A percentile compares a stretch with the other conserved stretches of the same genome.
phyloP scores from a whole-genome alignment of 2,888 invertebrate species.

The Apotomis turbidana region DNA sequence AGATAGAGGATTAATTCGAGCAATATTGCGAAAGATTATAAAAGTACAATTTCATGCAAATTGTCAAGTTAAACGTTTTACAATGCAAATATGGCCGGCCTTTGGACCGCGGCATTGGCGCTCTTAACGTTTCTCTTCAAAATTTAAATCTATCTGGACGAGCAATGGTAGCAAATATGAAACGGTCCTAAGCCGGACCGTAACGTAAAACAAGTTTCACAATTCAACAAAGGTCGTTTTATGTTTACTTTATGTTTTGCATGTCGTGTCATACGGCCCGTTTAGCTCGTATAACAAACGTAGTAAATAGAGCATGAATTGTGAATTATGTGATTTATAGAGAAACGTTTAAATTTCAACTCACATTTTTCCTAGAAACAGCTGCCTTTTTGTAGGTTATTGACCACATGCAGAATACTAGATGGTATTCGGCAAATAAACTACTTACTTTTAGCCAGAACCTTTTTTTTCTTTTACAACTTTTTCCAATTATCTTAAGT shows the following conservation, averaged over 20 bases:
- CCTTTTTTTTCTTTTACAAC: conserved; percentile 1
- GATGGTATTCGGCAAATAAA: background rate
- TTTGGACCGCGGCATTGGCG: conserved; percentile 1
- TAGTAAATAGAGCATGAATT: conserved; percentile 1
- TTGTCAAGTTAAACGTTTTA: conserved; percentile 22
- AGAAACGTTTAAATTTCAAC: background rate
- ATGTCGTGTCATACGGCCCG: conserved; percentile 2
- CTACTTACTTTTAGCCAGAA: background rate
- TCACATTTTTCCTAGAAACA: no score
- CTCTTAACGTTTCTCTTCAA: background rate
- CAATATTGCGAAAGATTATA: conserved; percentile 10
- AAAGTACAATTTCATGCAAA: conserved; percentile 25
- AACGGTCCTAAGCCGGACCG: conserved; percentile 5
- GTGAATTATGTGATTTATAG: conserved; percentile 3
- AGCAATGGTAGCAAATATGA: background rate
- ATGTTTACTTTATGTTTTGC: conserved; percentile 19
- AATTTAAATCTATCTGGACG: background rate
- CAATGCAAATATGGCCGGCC: conserved; percentile 31
- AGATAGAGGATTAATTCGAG: conserved; percentile 2
- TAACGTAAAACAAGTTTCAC: conserved; percentile 12
- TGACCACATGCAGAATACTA: background rate
- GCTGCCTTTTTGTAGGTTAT: background rate
- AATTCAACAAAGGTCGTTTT: conserved; percentile 22
- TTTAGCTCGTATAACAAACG: background rate
- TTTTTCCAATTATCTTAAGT: no score